Percentiles rank a stretch among this genome's conserved stretches.
These are phyloP conservation scores for Erpetoichthys calabaricus DNA, from an alignment of 2,797 vertebrate genomes.

Conservation along the genomic window DNA sequence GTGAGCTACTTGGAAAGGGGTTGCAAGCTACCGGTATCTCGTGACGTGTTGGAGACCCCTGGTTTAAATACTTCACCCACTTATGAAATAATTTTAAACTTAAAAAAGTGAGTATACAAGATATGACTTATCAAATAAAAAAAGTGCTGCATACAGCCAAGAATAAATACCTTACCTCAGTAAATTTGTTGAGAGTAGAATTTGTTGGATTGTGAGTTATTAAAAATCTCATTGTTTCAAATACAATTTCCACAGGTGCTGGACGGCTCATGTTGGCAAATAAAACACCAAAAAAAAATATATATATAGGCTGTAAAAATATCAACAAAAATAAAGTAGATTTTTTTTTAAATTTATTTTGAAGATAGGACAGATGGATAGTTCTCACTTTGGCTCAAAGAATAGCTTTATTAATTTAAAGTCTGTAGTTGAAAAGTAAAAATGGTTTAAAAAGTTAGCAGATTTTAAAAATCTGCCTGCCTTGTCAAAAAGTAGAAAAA, in stretches of 20 bases:
- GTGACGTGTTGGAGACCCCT: too few species aligned
- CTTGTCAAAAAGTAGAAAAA: constrained; percentile 17
- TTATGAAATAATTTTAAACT: too few species aligned
- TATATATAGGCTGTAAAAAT: constrained; percentile 20
- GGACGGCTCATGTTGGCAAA: constrained; percentile 99
- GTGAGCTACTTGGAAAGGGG: too few species aligned
- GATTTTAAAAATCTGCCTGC: constrained; percentile 28
- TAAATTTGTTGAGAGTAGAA: constrained; percentile 94
- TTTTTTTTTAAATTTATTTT: constrained; percentile 1
- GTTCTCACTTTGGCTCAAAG: constrained; percentile 55
- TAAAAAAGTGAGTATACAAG: too few species aligned
- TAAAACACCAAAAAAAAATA: constrained; percentile 57
- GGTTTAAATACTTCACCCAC: too few species aligned
- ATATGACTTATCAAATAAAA: too few species aligned
- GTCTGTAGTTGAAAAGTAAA: too few species aligned
- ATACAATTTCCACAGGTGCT: constrained; percentile 91
- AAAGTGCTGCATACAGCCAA: too few species aligned
- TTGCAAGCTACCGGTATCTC: too few species aligned
- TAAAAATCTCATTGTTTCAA: constrained; percentile 90
- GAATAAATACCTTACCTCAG: constrained; percentile 62
- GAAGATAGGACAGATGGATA: not conserved
- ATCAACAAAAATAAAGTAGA: constrained; percentile 36
- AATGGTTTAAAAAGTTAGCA: constrained; percentile 1
- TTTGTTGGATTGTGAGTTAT: constrained; percentile 99
- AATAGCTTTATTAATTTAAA: constrained; percentile 27